Evolutionary conservation across 2,797 vertebrate genomes (phyloP).

Genomic region (Hozukius guyotensis): DNA sequence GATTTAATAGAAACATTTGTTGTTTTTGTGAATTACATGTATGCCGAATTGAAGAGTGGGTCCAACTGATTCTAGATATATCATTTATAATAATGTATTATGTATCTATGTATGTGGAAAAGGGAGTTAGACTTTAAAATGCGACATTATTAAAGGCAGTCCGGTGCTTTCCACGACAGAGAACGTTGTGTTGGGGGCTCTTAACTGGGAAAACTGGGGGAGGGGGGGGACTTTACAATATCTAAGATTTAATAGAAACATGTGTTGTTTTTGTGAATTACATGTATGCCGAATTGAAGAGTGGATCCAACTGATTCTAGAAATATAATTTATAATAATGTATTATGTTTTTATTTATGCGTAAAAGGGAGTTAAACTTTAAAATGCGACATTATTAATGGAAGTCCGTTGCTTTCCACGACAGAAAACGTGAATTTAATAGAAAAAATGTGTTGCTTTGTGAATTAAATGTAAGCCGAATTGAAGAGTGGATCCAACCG

Average conservation of each 20-base stretch:
- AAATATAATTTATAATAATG: fast-evolving
- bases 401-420: neutral
- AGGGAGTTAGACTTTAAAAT: neutral
- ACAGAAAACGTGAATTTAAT: neutral
- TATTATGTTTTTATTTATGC: fast-evolving
- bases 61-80: fast-evolving
- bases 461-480: neutral
- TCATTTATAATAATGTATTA: fast-evolving
- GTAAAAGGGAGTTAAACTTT: fast-evolving
- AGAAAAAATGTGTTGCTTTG: too few species aligned
- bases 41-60: conserved; percentile 3
- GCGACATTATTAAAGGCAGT: fast-evolving
- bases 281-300: conserved; percentile 1
- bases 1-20: neutral
- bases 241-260: neutral
- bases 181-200: too few species aligned
- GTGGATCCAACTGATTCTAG: fast-evolving
- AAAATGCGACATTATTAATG: neutral
- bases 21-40: fast-evolving
- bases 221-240: too few species aligned
- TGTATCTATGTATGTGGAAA: fast-evolving
- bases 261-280: fast-evolving
- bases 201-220: too few species aligned
- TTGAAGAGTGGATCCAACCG: fast-evolving
- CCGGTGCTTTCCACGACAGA: neutral